Evolutionary conservation across 2,888 invertebrate species (phyloP), one percentile per base, ranked within the genome.

Genomic region (Ichneumon xanthorius): DNA sequence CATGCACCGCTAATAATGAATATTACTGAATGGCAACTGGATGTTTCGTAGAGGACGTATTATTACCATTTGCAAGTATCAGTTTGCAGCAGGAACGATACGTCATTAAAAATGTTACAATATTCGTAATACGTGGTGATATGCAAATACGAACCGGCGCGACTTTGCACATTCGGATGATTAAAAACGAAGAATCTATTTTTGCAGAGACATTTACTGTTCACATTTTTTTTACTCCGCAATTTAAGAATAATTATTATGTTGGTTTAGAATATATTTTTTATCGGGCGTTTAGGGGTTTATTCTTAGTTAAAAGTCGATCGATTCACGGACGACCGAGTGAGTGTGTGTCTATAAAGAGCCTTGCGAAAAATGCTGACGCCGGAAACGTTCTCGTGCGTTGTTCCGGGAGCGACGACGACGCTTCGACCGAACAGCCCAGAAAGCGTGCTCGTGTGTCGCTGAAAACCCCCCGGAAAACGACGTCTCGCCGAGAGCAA

Each of bases 311-410:
- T 67, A n/a, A 40, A 67, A 30, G 19, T 67, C 40, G 37, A 37
- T 40, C 37, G 40, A 40, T n/a, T 40, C 40, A 14, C 37, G 37
- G 37, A 33, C 33, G 7, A 22, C 37, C 76, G 76, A 50, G 45
- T 45, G 45, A 73, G 53, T 37, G 22, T 50, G 53, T n/a, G 50
- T 16, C 53, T 26, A 3, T 67, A 58, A 65, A 16, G 58, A 30
- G 40, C 40, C 37, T 14, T 16, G n/a, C 22, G 19, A 81, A 85
- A 88, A 86, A 72, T 82, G 88, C 87, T 87, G 88, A 88, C 82
- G 82, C 76, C 80, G 72, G 50, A 67, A 80, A 76, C 45, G 76
- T 68, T 73, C 76, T 65, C 71, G 48, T 76, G 68, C 70, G 83
- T 77, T 81, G 81, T 81, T 87, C 83, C 80, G 76, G 55, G 33